Conservation (phyloP, 2,797 vertebrate genomes). For the Heterohyrax brucei region DNA sequence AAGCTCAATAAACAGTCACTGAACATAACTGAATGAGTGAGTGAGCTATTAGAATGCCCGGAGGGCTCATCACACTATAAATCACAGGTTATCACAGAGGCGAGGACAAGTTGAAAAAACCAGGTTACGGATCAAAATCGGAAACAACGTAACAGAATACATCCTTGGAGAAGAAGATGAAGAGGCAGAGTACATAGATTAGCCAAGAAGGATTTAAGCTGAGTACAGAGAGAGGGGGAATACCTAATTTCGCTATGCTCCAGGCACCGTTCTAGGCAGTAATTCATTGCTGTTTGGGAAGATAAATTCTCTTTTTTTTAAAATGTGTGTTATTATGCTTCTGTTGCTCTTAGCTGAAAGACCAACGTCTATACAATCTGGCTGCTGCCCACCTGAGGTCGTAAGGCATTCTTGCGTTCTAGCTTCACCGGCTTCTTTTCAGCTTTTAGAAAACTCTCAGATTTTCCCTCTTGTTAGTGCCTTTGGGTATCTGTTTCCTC, state of each 20-base stretch:
- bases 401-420: background rate
- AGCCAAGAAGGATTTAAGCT: background rate
- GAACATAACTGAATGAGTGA: conserved; percentile 54
- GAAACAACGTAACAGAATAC: background rate
- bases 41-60: background rate
- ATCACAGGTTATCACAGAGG: background rate
- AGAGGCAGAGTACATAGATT: background rate
- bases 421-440: background rate
- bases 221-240: background rate
- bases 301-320: background rate
- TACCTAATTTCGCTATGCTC: background rate
- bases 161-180: background rate
- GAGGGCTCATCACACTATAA: conserved; percentile 9
- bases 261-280: background rate
- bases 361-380: background rate
- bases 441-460: conserved; percentile 44
- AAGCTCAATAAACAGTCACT: background rate
- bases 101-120: conserved; percentile 19
- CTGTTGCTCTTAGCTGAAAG: background rate
- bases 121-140: conserved; percentile 23
- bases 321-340: background rate
- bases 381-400: background rate
- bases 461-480: background rate
- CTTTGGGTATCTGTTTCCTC: conserved; percentile 15
- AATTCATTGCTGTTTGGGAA: background rate